A percentile compares a stretch with the other conserved stretches of the same genome.
phyloP scores from a whole-genome alignment of 2,888 invertebrate species.

The Coremacera marginata region DNA sequence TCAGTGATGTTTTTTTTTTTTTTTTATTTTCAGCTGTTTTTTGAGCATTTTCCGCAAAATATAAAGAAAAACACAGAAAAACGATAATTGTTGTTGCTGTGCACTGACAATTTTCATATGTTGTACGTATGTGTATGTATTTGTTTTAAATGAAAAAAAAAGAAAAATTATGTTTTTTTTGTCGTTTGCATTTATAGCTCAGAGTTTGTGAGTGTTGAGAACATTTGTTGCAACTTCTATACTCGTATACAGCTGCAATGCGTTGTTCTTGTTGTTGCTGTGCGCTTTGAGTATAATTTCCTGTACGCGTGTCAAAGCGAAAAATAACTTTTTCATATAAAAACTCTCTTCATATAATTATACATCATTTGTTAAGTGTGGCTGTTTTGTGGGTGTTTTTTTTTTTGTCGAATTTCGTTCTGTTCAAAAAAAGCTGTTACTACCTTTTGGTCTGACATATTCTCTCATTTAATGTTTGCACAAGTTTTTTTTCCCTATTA shows the following conservation, averaged over 20 bases:
- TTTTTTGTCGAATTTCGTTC: not conserved
- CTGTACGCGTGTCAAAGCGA: conserved; percentile 38
- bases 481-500: too few relatives aligned
- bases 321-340: conserved; percentile 22
- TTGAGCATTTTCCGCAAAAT: not conserved
- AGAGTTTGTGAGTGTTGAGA: not conserved
- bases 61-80: not conserved
- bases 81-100: not conserved
- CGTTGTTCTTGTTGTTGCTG: conserved; percentile 23
- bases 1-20: not conserved
- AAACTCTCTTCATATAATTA: conserved; percentile 17
- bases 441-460: too few relatives aligned
- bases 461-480: too few relatives aligned
- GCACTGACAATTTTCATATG: conserved; percentile 31
- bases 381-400: conserved; percentile 14
- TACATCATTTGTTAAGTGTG: not conserved
- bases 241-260: conserved; percentile 18
- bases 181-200: too few relatives aligned
- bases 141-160: not conserved
- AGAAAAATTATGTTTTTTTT: not conserved
- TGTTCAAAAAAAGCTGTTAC: too few relatives aligned
- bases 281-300: conserved; percentile 32
- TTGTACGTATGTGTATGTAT: not conserved
- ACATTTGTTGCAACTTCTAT: not conserved
- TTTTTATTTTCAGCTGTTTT: not conserved